Conservation (phyloP, 2,888 invertebrate species). For the Elmis aenea region DNA sequence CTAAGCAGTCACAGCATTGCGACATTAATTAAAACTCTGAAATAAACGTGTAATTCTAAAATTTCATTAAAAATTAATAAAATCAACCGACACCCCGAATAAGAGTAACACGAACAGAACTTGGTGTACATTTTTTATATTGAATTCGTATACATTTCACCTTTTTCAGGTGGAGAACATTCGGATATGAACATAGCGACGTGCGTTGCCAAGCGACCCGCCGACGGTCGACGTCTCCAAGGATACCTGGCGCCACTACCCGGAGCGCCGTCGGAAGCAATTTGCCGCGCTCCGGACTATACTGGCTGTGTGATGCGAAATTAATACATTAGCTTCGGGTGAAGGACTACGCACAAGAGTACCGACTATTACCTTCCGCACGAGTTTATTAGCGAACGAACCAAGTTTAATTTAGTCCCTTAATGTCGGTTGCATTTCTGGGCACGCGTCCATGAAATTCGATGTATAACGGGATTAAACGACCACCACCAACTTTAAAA, state of each 20-base stretch:
- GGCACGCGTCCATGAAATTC: no score
- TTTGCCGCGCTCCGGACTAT: slow-evolving; percentile 45
- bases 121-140: no score
- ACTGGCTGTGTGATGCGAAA: slow-evolving; percentile 34
- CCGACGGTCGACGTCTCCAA: slow-evolving; percentile 48
- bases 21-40: no score
- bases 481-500: no score
- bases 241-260: slow-evolving; percentile 56
- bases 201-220: slow-evolving; percentile 52
- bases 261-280: slow-evolving; percentile 56
- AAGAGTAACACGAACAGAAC: no score
- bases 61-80: no score
- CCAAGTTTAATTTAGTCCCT: no score
- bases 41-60: no score
- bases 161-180: slow-evolving; percentile 34
- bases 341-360: slow-evolving; percentile 32
- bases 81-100: no score
- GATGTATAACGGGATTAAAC: no score
- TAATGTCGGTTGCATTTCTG: no score
- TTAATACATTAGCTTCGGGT: slow-evolving; percentile 41
- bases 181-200: slow-evolving; percentile 41
- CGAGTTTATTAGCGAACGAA: background rate
- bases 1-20: no score
- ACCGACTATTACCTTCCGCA: slow-evolving; percentile 7
- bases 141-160: background rate